A percentile compares a stretch with the other conserved stretches of the same genome.
These are phyloP conservation scores for Agrochola lychnidis DNA, from an alignment of 2,888 invertebrate genomes.

Conservation along the genomic window DNA sequence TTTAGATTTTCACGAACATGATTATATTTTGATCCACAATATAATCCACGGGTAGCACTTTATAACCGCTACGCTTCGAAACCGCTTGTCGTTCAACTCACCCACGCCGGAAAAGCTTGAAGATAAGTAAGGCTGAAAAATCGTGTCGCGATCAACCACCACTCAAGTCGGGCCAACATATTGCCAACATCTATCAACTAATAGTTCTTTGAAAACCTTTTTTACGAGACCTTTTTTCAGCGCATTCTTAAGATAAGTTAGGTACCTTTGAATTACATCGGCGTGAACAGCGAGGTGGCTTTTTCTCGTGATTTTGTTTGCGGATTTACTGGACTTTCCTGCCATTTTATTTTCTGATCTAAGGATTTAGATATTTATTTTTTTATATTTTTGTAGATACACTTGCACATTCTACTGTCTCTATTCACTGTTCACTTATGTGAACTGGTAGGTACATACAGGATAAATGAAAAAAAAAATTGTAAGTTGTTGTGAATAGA, in stretches of 20 bases:
- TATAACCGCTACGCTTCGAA: neutral
- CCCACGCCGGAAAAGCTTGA: constrained; percentile 30
- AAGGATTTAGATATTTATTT: neutral
- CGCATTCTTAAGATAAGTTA: constrained; percentile 50
- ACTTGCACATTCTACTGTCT: neutral
- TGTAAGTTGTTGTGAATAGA: no score
- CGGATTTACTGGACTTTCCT: constrained; percentile 9
- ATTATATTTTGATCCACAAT: neutral
- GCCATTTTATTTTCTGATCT: constrained; percentile 17
- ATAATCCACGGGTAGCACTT: constrained; percentile 21
- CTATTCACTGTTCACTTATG: no score
- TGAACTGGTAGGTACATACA: no score
- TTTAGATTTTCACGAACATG: neutral
- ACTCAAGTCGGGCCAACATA: constrained; percentile 53
- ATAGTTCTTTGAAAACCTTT: constrained; percentile 55
- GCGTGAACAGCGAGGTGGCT: constrained; percentile 15
- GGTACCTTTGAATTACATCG: constrained; percentile 42
- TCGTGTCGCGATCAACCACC: constrained; percentile 47
- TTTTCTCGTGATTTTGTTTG: constrained; percentile 40
- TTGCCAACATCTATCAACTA: constrained; percentile 59
- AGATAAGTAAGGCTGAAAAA: constrained; percentile 56
- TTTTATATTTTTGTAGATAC: neutral
- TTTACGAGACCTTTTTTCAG: constrained; percentile 50
- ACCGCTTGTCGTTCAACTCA: constrained; percentile 14
- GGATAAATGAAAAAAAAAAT: no score